A percentile compares a stretch with the other conserved stretches of the same genome.
Evolutionary conservation across 2,113 vertebrate species (phyloP).

Genomic region (Nothocercus julius): DNA sequence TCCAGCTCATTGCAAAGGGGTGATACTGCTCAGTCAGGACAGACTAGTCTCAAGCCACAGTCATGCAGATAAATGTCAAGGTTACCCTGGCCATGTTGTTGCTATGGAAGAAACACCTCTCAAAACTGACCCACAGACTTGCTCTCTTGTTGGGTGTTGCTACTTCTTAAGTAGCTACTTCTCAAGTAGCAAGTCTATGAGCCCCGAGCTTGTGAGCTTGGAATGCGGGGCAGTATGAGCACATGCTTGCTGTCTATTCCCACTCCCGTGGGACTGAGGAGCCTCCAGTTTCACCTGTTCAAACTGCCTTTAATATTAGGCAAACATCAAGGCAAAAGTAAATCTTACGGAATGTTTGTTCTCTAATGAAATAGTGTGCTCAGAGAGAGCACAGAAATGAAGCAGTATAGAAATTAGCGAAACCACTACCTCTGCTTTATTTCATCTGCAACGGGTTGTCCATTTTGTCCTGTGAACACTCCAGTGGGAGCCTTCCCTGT

Average conservation of each 20-base stretch:
- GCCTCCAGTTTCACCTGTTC: neutral
- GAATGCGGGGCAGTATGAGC: neutral
- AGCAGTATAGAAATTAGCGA: neutral
- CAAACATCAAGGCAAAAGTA: neutral
- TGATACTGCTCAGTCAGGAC: neutral
- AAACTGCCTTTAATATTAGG: neutral
- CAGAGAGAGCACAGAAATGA: neutral
- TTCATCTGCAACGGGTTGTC: neutral
- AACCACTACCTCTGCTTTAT: neutral
- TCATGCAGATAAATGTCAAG: neutral
- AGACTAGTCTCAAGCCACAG: neutral
- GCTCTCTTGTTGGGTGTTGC: neutral
- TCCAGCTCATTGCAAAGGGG: neutral
- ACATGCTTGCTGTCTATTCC: neutral
- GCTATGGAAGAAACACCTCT: neutral
- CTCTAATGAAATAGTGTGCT: neutral
- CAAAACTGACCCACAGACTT: neutral
- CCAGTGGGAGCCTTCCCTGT: neutral
- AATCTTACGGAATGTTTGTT: neutral
- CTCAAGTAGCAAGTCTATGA: no score
- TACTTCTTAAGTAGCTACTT: neutral
- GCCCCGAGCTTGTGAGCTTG: neutral
- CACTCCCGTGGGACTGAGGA: neutral
- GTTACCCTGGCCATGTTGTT: neutral
- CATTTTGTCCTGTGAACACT: neutral